Conservation (phyloP, 2,797 vertebrate species). For the Naso thynnoides region DNA sequence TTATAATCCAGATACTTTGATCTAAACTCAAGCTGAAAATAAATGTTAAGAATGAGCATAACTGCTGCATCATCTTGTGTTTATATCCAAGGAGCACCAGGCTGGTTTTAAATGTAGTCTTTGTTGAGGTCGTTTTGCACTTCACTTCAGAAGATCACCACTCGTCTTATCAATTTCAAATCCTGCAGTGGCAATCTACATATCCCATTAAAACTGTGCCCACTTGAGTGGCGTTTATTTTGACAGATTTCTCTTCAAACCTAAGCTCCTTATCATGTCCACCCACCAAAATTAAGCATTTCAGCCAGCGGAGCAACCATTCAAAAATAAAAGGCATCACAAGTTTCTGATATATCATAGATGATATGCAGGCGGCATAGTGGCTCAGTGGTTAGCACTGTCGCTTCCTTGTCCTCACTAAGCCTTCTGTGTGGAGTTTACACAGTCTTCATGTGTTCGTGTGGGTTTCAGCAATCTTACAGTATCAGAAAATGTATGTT, state of each 20-base stretch:
- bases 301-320: neutral
- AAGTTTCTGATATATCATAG: neutral
- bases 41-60: neutral
- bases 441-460: too few species aligned
- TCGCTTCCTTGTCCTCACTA: too few species aligned
- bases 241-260: constrained; percentile 15
- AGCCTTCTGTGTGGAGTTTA: too few species aligned
- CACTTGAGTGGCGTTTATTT: constrained; percentile 23
- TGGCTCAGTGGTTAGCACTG: too few species aligned
- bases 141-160: constrained; percentile 19
- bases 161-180: constrained; percentile 30
- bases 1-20: neutral
- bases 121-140: constrained; percentile 6
- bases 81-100: neutral
- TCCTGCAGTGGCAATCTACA: constrained; percentile 3
- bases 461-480: too few species aligned
- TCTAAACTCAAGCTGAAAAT: neutral
- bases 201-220: constrained; percentile 30
- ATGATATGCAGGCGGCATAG: too few species aligned
- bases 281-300: neutral
- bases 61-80: neutral
- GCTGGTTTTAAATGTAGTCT: neutral
- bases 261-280: constrained; percentile 17
- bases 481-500: too few species aligned
- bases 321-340: neutral